Conservation (phyloP, 2,888 invertebrate species). For the Petrophora chlorosata region DNA sequence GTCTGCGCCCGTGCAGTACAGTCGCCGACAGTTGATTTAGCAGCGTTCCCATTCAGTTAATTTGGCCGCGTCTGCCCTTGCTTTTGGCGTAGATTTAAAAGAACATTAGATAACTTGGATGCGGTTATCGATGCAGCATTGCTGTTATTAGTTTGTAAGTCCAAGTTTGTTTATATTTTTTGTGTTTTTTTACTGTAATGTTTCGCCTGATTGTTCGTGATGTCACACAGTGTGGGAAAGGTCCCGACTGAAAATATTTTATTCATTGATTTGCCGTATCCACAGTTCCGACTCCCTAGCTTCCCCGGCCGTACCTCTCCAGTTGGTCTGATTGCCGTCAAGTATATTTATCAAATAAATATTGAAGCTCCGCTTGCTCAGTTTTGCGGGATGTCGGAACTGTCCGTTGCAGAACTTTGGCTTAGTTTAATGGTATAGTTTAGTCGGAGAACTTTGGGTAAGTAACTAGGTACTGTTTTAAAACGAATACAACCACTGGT, state of each 20-base stretch:
- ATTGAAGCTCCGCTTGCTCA: conserved; percentile 5
- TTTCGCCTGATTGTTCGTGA: no score
- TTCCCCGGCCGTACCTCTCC: not conserved
- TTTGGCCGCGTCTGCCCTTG: conserved; percentile 48
- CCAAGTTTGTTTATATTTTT: no score
- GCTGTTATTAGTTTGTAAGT: no score
- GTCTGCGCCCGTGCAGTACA: not conserved
- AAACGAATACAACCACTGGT: no score
- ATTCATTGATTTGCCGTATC: not conserved
- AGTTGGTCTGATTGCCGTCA: conserved; percentile 63
- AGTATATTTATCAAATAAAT: conserved; percentile 76
- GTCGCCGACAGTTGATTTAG: conserved; percentile 52
- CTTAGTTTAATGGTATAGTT: not conserved
- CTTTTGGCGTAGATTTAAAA: not conserved
- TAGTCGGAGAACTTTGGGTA: no score
- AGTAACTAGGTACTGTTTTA: no score
- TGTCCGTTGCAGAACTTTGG: not conserved
- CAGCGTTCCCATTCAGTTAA: conserved; percentile 62
- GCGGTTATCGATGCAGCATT: no score
- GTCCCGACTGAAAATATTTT: no score
- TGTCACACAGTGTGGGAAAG: no score
- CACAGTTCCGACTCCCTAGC: not conserved
- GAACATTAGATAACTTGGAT: not conserved
- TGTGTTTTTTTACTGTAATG: no score
- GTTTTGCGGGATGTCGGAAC: not conserved